Conservation (phyloP, 1,140 invertebrate genomes). For the Colletes gigas region DNA sequence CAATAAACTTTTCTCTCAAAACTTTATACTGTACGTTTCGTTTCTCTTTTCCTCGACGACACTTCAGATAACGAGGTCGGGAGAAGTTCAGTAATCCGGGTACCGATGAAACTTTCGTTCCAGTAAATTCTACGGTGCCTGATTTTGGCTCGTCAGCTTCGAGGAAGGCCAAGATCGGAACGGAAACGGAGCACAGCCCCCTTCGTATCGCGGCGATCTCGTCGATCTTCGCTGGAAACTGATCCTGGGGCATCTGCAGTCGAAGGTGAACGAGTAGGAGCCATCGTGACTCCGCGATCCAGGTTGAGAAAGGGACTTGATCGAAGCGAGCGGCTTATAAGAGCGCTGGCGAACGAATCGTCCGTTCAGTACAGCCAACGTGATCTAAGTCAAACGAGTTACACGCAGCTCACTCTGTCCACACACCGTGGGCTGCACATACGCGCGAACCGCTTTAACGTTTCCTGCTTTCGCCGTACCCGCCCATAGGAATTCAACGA, state of each 20-base stretch:
- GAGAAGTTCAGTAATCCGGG: no score
- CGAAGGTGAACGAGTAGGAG: constrained; percentile 35
- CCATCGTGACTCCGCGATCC: not conserved
- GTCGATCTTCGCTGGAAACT: not conserved
- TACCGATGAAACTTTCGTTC: no score
- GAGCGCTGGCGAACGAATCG: constrained; percentile 58
- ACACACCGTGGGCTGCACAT: not conserved
- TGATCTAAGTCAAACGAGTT: constrained; percentile 44
- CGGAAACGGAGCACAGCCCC: not conserved
- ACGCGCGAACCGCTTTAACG: not conserved
- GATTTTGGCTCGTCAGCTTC: no score
- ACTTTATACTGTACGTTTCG: no score
- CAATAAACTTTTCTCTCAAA: no score
- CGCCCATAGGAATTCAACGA: not conserved
- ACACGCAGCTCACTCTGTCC: not conserved
- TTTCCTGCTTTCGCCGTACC: not conserved
- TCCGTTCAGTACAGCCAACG: constrained; percentile 61
- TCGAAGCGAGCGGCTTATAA: constrained; percentile 70
- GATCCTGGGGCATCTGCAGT: constrained; percentile 4
- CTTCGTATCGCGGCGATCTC: not conserved
- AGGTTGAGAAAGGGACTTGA: constrained; percentile 55
- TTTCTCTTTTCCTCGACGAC: no score
- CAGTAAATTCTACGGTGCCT: no score
- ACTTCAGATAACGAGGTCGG: no score
- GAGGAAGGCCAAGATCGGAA: no score